Evolutionary conservation across 2,888 invertebrate species (phyloP), one percentile per base, ranked within the genome.

Genomic region (Synergus japonicus): DNA sequence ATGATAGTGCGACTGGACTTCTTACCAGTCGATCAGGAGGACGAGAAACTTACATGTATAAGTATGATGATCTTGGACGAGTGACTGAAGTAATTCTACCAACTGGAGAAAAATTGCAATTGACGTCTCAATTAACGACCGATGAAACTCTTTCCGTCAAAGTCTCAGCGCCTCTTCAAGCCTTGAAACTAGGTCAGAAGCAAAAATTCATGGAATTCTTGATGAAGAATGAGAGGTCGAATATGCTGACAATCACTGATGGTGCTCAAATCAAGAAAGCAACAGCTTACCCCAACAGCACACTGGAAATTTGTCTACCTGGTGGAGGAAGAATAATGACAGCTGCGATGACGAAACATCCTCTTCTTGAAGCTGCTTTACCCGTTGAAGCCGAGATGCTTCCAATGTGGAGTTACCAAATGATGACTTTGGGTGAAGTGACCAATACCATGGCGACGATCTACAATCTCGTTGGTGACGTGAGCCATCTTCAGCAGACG

Each of bases 341-440:
- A 78, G 95, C 96, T 0, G 97, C 97, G 0, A 95, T 96, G 58
- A 96, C 96, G 0, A 94, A 96, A 76, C 97, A 97, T 92, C 97
- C 97, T 0, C 92, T 97, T 15, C 91, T 97, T 77, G 97, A 97
- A 93, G 96, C 97, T 0, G 96, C 96, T 0, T 91, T 97, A 83
- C 97, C 97, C 0, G 96, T 97, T 0, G 97, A 97, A 93, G 97
- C 97, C 7, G 97, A 97, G 93, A 97, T 97, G 96, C 92, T 97
- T 76, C 97, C 97, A 63, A 96, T 97, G 94, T 97, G 97, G 96
- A 97, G 97, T 46, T 96, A 96, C 88, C 97, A 97, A 92, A 94
- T 94, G 4, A 95, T 96, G 69, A 95, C 95, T 4, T 95, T 96
- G 89, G 97, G 97, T 22, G 96, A 97, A 84, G 93, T 97, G 10